Base-by-base conservation (phyloP, 2,888 invertebrate species). In the Nomada ruficornis region DNA sequence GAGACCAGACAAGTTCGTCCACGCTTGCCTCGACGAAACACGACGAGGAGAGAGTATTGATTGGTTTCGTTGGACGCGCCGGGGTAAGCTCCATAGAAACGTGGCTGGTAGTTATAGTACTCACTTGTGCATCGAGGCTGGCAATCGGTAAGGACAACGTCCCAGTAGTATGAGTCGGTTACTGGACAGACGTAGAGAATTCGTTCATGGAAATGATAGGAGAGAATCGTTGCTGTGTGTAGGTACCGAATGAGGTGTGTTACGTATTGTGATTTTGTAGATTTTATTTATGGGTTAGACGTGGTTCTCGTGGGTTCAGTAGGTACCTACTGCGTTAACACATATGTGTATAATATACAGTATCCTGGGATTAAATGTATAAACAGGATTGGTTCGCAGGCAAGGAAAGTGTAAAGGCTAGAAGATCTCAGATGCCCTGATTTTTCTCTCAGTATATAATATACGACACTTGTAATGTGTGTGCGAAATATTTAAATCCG, bases 11-110 rank as follows among this genome's bases (percentile, higher is more conserved):
- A 20, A 57, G 55, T 54, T 60, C 23, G 36, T 67, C 52, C 42
- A 71, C 63, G 64, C 76, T 70, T 50, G 11, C 68, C 42, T 47
- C 50, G 57, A 65, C 89, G 86, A 73, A 73, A 90, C 89, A 54
- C 67, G 89, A 89, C 26, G 86, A 89, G 18, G 69, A 86, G 5
- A n/a, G 29, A 81, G 85, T 87, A 87, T 87, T 87, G 87, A 87
- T 87, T 68, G 57, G 68, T n/a, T 29, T 42, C 50, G 47, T 7
- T 29, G 57, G 23, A 57, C 75, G 77, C 50, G 75, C 54, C 52
- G 68, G 73, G 59, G 79, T 74, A 69, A 80, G 62, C 84, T 71
- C 78, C 74, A 84, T 82, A 74, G 86, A 77, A 75, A 84, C 82
- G 60, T 18, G n/a, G 50, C 52, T 15, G 42, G 59, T 42, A 11